Base-by-base conservation (phyloP, 2,113 vertebrate species). In the Canis aureus region DNA sequence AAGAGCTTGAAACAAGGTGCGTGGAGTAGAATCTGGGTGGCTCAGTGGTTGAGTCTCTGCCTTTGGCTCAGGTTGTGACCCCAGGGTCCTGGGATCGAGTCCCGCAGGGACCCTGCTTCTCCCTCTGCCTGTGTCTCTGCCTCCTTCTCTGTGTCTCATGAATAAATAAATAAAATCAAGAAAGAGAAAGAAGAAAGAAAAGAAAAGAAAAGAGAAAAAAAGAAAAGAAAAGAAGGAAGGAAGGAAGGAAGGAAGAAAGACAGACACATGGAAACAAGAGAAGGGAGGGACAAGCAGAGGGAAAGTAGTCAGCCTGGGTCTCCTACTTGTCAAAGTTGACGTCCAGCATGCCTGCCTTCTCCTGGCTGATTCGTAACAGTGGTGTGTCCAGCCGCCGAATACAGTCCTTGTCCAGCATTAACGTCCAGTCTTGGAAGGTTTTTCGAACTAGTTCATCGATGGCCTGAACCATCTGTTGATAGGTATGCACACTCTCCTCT, bases 281-380 rank as follows among this genome's bases (percentile, higher is more conserved):
- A 66, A 4, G 11, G 27, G 22, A 43, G 43, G 43, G 6, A 8
- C 43, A 43, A 43, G 43, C 43, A 43, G 43, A 43, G 43, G 4
- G 67, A 29, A 73, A 66, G 69, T 29, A 0, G 20, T 4, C 9
- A 1, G 20, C 3, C 8, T 12, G 22, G 80, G 6, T n/a, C 19
- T 74, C 11, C 59, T 97, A 99, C 99, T 98, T 99, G 98, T 99
- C 99, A 86, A 99, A 99, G 98, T 99, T 99, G 97, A 99, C 91
- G 11, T 99, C 99, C 97, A 99, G 97, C 98, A 98, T 98, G 64
- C 98, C 98, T 0, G 84, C 5, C 69, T 98, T 98, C 95, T 99
- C 98, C 6, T 97, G 97, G 97, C 98, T 98, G 96, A 98, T 98
- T 32, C 98, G 67, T 87, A 99, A 96, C 80, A 99, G 98, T 0